A percentile compares a stretch with the other conserved stretches of the same genome.
These are phyloP conservation scores for Nephrotoma guestfalica DNA, from an alignment of 2,888 invertebrate species.

Conservation along the genomic window DNA sequence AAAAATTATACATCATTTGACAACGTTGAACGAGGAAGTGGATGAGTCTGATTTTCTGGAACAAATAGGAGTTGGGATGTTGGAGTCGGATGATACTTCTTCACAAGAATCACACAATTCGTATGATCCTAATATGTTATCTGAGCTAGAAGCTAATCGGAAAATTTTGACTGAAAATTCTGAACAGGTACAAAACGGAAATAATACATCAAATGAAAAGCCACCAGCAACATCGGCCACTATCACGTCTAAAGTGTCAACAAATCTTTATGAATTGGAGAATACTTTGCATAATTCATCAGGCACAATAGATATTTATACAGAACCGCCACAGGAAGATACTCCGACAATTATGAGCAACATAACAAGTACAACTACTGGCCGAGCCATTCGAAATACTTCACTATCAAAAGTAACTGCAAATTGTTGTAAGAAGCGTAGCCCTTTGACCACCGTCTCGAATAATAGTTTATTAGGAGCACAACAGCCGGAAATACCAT, in stretches of 20 bases:
- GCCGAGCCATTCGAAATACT: background rate
- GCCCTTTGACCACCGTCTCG: constrained; percentile 27
- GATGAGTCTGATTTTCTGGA: constrained; percentile 36
- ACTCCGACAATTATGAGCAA: background rate
- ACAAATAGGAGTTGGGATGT: constrained; percentile 45
- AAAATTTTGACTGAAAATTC: background rate
- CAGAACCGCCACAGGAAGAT: constrained; percentile 12
- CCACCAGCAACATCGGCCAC: background rate
- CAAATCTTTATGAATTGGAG: background rate
- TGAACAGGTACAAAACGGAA: background rate
- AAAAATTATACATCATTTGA: background rate
- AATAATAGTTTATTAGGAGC: constrained; percentile 18
- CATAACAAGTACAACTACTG: background rate
- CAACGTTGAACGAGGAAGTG: constrained; percentile 14
- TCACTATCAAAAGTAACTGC: background rate
- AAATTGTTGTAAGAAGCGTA: constrained; percentile 18
- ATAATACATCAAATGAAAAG: background rate
- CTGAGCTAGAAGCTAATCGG: background rate
- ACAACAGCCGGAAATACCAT: background rate
- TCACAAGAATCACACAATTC: constrained; percentile 17
- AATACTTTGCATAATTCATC: background rate
- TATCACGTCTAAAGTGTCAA: background rate
- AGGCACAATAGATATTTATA: constrained; percentile 21
- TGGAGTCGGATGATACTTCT: constrained; percentile 37
- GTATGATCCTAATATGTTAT: background rate